Evolutionary conservation across 2,113 vertebrate species (phyloP).

Genomic region (Lanius ludovicianus): DNA sequence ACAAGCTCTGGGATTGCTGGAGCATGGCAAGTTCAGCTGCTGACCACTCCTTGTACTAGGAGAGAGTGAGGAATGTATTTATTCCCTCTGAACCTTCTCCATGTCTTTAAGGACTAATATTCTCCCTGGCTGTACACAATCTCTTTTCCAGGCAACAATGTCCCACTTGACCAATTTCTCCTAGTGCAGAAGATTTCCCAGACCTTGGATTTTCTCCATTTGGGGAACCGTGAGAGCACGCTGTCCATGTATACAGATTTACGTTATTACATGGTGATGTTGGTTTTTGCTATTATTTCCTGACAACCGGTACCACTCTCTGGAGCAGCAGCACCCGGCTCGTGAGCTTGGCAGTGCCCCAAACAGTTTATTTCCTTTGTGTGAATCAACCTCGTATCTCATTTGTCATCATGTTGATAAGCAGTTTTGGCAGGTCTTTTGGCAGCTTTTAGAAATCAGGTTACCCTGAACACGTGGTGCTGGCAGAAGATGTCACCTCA

Average conservation of each 20-base stretch:
- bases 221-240: not conserved
- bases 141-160: not conserved
- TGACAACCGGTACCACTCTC: not conserved
- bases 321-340: not conserved
- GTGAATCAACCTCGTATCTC: not conserved
- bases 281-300: not conserved
- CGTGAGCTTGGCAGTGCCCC: not conserved
- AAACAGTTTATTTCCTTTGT: not conserved
- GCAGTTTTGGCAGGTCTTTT: not conserved
- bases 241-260: not conserved
- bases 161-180: not conserved
- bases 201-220: not conserved
- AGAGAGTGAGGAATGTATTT: not conserved
- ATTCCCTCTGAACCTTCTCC: not conserved
- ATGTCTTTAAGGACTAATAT: not conserved
- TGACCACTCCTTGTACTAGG: not conserved
- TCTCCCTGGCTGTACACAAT: not conserved
- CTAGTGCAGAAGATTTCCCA: not conserved
- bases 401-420: not conserved
- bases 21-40: not conserved
- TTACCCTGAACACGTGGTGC: not conserved
- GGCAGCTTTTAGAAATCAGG: not conserved
- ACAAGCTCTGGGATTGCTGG: not conserved
- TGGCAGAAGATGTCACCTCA: not conserved
- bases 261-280: not conserved